Evolutionary conservation across 2,888 invertebrate genomes (phyloP).

Genomic region (Crematogaster levior): DNA sequence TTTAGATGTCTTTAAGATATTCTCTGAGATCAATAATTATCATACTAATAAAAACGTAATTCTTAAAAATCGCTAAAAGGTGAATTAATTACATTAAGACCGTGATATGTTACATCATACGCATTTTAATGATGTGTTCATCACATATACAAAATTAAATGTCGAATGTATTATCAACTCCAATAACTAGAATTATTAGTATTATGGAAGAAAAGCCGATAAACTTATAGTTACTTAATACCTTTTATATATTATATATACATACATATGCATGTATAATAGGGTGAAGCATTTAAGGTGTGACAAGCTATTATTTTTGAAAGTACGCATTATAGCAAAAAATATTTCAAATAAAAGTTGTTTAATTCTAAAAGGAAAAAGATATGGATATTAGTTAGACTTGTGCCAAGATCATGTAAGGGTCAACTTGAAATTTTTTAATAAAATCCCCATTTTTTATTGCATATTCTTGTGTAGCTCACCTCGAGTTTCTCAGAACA

Average conservation of each 20-base stretch:
- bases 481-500: no score
- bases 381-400: no score
- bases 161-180: background rate
- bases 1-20: no score
- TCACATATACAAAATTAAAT: constrained; percentile 28
- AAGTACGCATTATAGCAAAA: no score
- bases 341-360: no score
- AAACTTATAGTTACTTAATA: constrained; percentile 9
- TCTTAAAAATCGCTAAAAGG: background rate
- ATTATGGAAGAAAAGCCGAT: constrained; percentile 35
- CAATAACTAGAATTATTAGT: background rate
- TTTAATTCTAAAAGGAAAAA: no score
- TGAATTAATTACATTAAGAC: background rate
- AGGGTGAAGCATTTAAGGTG: no score
- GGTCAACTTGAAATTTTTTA: no score
- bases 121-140: background rate
- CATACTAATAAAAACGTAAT: background rate
- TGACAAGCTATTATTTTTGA: no score
- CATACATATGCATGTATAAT: background rate
- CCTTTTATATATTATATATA: constrained; percentile 7
- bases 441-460: no score
- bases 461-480: no score
- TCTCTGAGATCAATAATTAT: constrained; percentile 8
- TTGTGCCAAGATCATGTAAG: no score
- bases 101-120: constrained; percentile 2